phyloP scores from a whole-genome alignment of 2,888 invertebrate genomes.

The Caenorhabditis zanzibari region DNA sequence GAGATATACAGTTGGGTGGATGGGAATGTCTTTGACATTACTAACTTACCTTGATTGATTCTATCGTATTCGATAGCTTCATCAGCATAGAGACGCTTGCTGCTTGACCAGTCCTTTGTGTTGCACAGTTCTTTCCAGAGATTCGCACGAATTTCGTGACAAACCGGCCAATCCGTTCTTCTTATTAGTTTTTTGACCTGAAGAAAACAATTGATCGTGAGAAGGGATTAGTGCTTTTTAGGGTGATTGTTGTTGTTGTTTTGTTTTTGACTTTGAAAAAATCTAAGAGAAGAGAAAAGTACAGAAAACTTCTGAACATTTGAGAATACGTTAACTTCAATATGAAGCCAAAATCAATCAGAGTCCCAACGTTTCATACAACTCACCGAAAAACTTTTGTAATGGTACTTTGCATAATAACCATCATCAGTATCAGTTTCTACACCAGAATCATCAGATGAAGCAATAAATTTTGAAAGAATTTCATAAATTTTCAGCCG shows the following conservation, averaged over 20 bases:
- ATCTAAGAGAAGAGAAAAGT: too few relatives aligned
- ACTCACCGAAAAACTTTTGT: constrained; percentile 46
- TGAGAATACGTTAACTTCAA: too few relatives aligned
- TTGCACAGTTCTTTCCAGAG: constrained; percentile 81
- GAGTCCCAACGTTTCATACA: neutral
- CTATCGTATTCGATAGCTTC: constrained; percentile 75
- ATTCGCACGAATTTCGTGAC: constrained; percentile 82
- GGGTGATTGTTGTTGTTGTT: constrained; percentile 18
- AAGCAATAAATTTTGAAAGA: constrained; percentile 17
- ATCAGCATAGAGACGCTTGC: constrained; percentile 71
- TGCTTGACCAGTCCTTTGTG: constrained; percentile 75
- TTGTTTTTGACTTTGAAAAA: neutral
- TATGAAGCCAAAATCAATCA: too few relatives aligned
- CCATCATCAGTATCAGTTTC: constrained; percentile 62
- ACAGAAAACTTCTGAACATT: too few relatives aligned
- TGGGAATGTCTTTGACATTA: neutral
- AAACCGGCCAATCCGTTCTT: constrained; percentile 81
- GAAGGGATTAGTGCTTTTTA: neutral
- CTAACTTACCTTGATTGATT: constrained; percentile 68
- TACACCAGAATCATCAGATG: constrained; percentile 45
- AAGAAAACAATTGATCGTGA: constrained; percentile 49
- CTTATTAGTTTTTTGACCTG: constrained; percentile 83
- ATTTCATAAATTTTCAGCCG: constrained; percentile 23
- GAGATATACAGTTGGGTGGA: neutral
- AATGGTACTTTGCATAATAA: neutral